phyloP scores from a whole-genome alignment of 2,888 invertebrate genomes.

The Ephialtes manifestator region DNA sequence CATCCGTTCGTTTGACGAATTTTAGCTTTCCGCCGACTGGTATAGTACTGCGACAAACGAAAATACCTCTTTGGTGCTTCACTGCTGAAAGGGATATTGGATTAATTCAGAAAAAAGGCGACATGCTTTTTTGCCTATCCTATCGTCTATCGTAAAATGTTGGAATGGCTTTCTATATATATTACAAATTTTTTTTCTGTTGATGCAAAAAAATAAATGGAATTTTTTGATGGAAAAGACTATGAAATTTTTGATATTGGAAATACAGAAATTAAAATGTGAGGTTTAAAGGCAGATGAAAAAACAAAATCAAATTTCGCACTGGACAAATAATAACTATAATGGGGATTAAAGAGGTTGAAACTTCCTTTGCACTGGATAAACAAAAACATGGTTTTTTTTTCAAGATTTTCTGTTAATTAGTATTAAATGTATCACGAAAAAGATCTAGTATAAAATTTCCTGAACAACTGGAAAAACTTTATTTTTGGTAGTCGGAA shows the following conservation, averaged over 20 bases:
- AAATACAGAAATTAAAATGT: background rate
- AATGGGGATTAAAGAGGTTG: too few relatives aligned
- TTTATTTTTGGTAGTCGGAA: too few relatives aligned
- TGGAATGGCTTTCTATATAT: background rate
- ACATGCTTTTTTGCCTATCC: background rate
- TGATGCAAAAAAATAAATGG: background rate
- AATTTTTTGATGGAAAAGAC: background rate
- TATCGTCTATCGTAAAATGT: background rate
- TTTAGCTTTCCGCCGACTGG: background rate
- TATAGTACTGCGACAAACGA: background rate
- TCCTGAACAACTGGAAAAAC: too few relatives aligned
- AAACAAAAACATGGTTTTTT: too few relatives aligned
- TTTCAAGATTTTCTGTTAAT: too few relatives aligned
- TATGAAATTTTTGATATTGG: too few relatives aligned
- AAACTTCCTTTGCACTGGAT: too few relatives aligned
- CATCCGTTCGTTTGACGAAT: constrained; percentile 24
- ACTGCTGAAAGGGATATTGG: constrained; percentile 16
- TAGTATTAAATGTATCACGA: too few relatives aligned
- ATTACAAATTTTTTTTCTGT: background rate
- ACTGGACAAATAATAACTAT: too few relatives aligned
- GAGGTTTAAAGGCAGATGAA: background rate
- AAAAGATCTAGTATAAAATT: too few relatives aligned
- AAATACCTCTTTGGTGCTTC: background rate
- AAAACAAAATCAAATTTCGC: background rate
- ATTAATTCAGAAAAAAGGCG: constrained; percentile 20